Evolutionary conservation across 2,888 invertebrate genomes (phyloP), one percentile per base, ranked within the genome.

Genomic region (Dexiosoma caninum): DNA sequence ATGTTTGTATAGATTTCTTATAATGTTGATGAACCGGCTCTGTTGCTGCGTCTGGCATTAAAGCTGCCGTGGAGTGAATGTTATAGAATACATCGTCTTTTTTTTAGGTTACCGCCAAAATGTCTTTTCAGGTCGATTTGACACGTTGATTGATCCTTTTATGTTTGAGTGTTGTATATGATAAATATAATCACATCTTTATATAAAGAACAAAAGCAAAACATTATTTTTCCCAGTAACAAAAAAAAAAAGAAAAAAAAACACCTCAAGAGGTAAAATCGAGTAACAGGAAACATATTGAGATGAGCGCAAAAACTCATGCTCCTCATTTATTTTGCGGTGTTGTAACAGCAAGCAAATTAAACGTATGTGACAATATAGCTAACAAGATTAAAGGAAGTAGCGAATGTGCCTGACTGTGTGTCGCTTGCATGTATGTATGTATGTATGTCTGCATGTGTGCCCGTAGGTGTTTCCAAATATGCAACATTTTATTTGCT

Each of bases 131-230:
- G 84, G 83, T 83, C 85, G 81, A 85, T 86, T 86, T 86, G 86
- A 85, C 85, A 85, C 84, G 83, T 86, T 86, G 85, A 86, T 86
- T 85, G 85, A 85, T 86, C 84, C 83, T 81, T 83, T 84, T 82
- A 76, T 74, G n/a, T 62, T 71, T 44, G n/a, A 23, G 66, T 40
- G 59, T 44, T 71, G 30, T 49, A 35, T 30, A 32, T 59, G 64
- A 32, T 44, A 59, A 51, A 35, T 55, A 60, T 40, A 64, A 55
- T 64, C 49, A 53, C 62, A 53, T 35, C 6, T 19, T 4, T n/a
- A 64, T 23, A n/a, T 12, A 12, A 37, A 1, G 7, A n/a, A n/a
- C n/a, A n/a, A n/a, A n/a, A n/a, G n/a, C n/a, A n/a, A 27, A 27
- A 27, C 6, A 27, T 27, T 27, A 27, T 27, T 27, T 27, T 27